These are phyloP conservation scores for Phyllotis vaccarum DNA, from an alignment of 2,797 vertebrate species.

Conservation along the genomic window DNA sequence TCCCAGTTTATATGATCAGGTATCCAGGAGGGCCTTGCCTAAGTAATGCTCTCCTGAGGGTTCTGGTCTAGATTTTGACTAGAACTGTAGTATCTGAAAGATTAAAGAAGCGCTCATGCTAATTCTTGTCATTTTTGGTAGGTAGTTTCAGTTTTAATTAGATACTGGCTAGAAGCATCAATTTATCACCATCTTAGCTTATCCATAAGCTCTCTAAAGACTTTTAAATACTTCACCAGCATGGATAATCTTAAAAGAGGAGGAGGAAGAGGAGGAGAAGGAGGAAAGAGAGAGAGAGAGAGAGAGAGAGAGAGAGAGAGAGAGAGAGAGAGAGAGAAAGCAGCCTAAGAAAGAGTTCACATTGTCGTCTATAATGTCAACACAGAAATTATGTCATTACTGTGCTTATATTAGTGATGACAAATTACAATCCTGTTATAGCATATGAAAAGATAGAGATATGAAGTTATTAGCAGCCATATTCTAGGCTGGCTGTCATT, in stretches of 20 bases:
- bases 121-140: neutral
- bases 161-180: neutral
- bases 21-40: neutral
- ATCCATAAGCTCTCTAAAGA: neutral
- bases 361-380: conserved; percentile 19
- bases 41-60: neutral
- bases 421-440: neutral
- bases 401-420: neutral
- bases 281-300: neutral
- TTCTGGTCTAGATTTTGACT: conserved; percentile 26
- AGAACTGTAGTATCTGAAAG: neutral
- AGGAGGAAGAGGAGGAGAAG: neutral
- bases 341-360: neutral
- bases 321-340: neutral
- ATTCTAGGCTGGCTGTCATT: neutral
- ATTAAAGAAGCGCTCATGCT: neutral
- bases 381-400: neutral
- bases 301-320: neutral
- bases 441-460: neutral
- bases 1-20: conserved; percentile 35
- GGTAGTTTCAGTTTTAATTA: conserved; percentile 31
- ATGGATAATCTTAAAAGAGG: neutral
- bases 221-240: neutral
- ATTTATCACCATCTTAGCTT: conserved; percentile 24
- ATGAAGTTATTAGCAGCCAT: neutral